phyloP scores from a whole-genome alignment of 2,797 vertebrate genomes.

The Zalophus californianus region DNA sequence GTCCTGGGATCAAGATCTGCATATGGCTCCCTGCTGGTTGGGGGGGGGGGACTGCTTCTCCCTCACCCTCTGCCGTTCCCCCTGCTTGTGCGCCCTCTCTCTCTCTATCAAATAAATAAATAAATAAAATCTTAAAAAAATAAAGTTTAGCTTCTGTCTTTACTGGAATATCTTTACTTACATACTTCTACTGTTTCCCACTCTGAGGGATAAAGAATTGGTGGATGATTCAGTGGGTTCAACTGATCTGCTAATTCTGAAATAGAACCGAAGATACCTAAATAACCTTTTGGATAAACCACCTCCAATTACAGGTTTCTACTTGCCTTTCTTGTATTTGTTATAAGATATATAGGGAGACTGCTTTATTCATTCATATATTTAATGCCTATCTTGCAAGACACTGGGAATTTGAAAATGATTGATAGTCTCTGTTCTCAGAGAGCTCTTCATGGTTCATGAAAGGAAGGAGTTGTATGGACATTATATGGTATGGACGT shows the following conservation, averaged over 20 bases:
- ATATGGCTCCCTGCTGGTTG: neutral
- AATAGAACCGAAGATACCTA: neutral
- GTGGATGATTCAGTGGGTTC: neutral
- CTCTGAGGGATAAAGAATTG: constrained; percentile 2
- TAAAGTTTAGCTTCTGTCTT: neutral
- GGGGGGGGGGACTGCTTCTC: neutral
- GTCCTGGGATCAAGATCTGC: neutral
- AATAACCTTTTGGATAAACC: neutral
- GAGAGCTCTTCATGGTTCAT: neutral
- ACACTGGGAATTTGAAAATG: neutral
- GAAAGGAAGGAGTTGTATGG: neutral
- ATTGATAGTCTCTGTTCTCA: neutral
- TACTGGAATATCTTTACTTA: neutral
- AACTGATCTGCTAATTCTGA: neutral
- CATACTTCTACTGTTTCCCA: neutral
- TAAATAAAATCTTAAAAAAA: neutral
- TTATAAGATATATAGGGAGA: neutral
- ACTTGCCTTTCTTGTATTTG: neutral
- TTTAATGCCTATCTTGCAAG: neutral
- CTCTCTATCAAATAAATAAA: neutral
- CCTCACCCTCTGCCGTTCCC: neutral
- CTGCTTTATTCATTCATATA: neutral
- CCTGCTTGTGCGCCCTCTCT: neutral
- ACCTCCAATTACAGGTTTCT: neutral
- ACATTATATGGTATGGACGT: neutral